Conservation (phyloP, 2,888 invertebrate genomes). For the Pseudolycoriella hygida region DNA sequence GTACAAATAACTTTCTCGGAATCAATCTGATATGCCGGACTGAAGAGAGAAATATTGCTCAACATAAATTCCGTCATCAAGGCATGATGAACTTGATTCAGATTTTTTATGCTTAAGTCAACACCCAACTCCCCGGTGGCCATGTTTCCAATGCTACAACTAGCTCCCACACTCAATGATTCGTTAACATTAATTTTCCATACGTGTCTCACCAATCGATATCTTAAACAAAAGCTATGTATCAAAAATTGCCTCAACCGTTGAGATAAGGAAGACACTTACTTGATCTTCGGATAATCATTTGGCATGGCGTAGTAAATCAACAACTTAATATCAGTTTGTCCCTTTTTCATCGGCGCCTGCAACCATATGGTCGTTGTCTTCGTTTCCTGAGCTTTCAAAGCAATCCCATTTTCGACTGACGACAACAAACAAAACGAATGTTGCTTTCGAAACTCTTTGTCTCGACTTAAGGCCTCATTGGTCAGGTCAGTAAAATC, state of each 20-base stretch:
- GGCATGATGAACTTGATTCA: slow-evolving; percentile 41
- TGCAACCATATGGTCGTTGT: slow-evolving; percentile 41
- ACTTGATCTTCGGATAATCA: slow-evolving; percentile 25
- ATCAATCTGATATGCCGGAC: slow-evolving; percentile 21
- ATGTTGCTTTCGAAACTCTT: slow-evolving; percentile 26
- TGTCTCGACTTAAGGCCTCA: slow-evolving; percentile 27
- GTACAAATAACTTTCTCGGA: slow-evolving; percentile 20
- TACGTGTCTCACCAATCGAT: slow-evolving; percentile 43
- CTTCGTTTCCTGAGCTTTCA: slow-evolving; percentile 23
- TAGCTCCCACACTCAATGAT: slow-evolving; percentile 36
- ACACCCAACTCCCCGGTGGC: slow-evolving; percentile 41
- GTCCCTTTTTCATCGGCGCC: slow-evolving; percentile 46
- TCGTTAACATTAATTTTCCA: slow-evolving; percentile 45
- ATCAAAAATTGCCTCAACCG: no score
- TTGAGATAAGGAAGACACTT: no score
- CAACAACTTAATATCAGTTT: slow-evolving; percentile 44
- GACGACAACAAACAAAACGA: slow-evolving; percentile 22
- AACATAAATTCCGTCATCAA: slow-evolving; percentile 22
- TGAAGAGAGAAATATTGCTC: slow-evolving; percentile 22
- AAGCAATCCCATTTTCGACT: slow-evolving; percentile 11
- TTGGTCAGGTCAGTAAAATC: slow-evolving; percentile 24
- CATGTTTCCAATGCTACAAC: slow-evolving; percentile 30
- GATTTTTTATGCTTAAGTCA: slow-evolving; percentile 49
- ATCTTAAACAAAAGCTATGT: slow-evolving; percentile 20
- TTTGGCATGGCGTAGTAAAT: slow-evolving; percentile 49